Evolutionary conservation across 2,888 invertebrate species (phyloP).

Genomic region (Pseudococcus longispinus): DNA sequence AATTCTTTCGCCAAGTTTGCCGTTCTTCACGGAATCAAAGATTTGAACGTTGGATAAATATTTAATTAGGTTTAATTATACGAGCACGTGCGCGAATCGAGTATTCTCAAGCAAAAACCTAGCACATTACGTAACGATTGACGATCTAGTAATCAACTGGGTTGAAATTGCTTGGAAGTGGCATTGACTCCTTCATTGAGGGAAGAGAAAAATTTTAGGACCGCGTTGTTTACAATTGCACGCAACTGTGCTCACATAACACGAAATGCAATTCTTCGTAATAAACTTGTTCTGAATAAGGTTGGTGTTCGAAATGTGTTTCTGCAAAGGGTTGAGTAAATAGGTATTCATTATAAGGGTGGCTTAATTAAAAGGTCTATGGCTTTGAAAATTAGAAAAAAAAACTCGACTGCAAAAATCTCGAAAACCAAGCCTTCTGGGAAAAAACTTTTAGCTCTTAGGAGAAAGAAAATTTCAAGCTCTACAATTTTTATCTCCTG

Average conservation of each 20-base stretch:
- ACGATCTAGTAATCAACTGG: constrained; percentile 20
- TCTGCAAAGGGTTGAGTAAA: background rate
- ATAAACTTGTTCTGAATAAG: background rate
- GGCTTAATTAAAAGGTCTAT: too few relatives aligned
- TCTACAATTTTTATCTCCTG: too few relatives aligned
- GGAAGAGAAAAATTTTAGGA: background rate
- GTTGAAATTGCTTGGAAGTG: background rate
- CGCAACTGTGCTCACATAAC: background rate
- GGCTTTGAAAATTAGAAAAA: too few relatives aligned
- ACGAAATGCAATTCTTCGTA: background rate
- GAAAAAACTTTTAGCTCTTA: too few relatives aligned
- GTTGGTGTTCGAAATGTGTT: background rate
- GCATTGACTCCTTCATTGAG: background rate
- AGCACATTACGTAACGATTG: background rate
- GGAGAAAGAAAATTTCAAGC: too few relatives aligned
- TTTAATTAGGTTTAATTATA: constrained; percentile 28
- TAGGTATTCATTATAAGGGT: too few relatives aligned
- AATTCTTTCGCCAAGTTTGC: constrained; percentile 5
- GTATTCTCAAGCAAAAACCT: background rate
- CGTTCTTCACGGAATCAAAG: constrained; percentile 18
- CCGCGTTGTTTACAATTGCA: background rate
- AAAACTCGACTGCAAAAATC: too few relatives aligned
- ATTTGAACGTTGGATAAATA: constrained; percentile 3
- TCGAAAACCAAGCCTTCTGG: too few relatives aligned
- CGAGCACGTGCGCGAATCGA: background rate